A percentile compares a stretch with the other conserved stretches of the same genome.
phyloP scores from a whole-genome alignment of 1,140 invertebrate genomes.

The Asobara japonica region DNA sequence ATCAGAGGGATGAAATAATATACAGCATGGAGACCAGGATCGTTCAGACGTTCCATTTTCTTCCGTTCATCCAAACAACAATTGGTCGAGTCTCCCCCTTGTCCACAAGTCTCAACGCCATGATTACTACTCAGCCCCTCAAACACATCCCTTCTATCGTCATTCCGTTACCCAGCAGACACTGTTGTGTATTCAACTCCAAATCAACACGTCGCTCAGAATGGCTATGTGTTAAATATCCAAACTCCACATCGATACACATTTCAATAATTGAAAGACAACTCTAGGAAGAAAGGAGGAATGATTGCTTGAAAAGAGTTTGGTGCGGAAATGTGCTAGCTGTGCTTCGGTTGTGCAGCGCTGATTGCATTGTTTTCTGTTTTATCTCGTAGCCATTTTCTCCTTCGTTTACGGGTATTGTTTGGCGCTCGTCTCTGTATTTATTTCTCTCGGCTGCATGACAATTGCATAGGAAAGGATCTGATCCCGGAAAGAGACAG shows the following conservation, averaged over 20 bases:
- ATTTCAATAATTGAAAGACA: background rate
- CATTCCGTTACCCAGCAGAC: background rate
- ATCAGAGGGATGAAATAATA: conserved; percentile 26
- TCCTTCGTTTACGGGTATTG: conserved; percentile 15
- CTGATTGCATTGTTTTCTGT: conserved; percentile 17
- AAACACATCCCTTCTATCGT: background rate
- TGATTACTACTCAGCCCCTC: background rate
- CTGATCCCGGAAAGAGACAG: background rate
- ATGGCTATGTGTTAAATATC: background rate
- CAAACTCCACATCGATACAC: background rate
- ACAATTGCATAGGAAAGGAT: background rate
- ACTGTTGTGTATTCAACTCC: background rate
- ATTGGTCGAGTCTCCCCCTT: conserved; percentile 22
- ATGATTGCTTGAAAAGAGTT: conserved; percentile 1
- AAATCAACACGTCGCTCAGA: background rate
- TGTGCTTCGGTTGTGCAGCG: background rate
- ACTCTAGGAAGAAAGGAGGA: background rate
- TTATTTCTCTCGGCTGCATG: background rate
- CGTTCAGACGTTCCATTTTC: background rate
- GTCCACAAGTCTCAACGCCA: background rate
- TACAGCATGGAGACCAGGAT: background rate
- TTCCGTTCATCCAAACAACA: background rate
- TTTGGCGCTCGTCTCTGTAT: background rate
- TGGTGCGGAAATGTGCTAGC: background rate
- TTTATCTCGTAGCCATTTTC: conserved; percentile 13